Conservation (phyloP, 2,113 vertebrate species). For the Burhinus oedicnemus region DNA sequence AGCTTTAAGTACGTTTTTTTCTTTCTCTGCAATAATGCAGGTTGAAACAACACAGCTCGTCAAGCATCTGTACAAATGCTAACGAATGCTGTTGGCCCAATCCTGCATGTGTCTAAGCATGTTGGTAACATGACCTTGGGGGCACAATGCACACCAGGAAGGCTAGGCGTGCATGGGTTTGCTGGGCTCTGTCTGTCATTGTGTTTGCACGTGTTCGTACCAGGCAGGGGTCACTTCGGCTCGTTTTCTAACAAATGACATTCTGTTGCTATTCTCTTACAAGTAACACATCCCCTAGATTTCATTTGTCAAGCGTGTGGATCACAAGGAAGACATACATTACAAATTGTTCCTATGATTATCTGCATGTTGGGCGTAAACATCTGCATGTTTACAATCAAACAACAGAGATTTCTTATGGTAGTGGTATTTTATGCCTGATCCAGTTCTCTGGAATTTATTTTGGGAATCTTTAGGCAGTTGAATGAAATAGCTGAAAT, state of each 20-base stretch:
- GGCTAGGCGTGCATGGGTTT: rapidly evolving
- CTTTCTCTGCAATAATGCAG: not conserved
- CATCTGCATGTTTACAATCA: not conserved
- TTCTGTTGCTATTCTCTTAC: conserved; percentile 64
- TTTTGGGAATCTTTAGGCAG: conserved; percentile 18
- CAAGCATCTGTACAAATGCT: not conserved
- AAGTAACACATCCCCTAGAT: conserved; percentile 19
- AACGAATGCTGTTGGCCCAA: not conserved
- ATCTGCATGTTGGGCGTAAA: not conserved
- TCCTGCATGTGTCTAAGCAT: not conserved
- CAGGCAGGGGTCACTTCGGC: not conserved
- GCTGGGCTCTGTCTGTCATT: not conserved
- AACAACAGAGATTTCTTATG: not conserved
- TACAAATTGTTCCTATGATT: not conserved
- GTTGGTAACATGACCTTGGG: not conserved
- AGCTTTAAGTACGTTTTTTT: not conserved
- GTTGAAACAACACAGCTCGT: not conserved
- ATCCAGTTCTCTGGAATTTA: conserved; percentile 7
- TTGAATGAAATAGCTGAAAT: conserved; percentile 35
- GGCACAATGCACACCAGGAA: not conserved
- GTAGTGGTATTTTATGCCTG: not conserved
- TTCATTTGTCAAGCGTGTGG: conserved; percentile 58
- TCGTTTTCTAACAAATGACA: conserved; percentile 47
- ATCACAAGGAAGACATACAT: conserved; percentile 15
- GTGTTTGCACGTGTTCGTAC: not conserved